phyloP scores from a whole-genome alignment of 2,797 vertebrate genomes.

The Triplophysa bombifrons region DNA sequence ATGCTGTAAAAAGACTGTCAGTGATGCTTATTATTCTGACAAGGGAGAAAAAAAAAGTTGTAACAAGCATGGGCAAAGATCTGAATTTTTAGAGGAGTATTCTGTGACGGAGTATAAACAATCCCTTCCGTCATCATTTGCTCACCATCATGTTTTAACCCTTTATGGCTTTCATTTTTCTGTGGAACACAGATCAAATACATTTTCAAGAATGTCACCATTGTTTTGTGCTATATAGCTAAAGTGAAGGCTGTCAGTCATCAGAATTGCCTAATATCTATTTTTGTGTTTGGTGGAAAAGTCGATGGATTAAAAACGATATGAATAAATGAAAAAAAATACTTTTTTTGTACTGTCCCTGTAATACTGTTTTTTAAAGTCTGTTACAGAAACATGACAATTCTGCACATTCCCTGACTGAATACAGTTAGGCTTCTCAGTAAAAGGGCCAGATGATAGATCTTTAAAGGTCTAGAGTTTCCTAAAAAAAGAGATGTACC shows the following conservation, averaged over 20 bases:
- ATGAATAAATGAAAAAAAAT: not conserved
- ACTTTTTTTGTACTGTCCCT: not conserved
- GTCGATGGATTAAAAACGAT: not conserved
- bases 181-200: too few species aligned
- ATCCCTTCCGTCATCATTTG: not conserved
- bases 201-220: too few species aligned
- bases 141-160: not conserved
- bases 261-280: not conserved
- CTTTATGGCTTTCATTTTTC: too few species aligned
- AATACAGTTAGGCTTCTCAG: constrained; percentile 4
- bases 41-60: not conserved
- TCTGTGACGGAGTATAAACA: too few species aligned
- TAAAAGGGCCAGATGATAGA: constrained; percentile 30
- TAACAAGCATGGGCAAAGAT: constrained; percentile 5
- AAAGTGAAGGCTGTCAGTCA: not conserved
- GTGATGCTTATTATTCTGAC: not conserved
- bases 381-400: not conserved
- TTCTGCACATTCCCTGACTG: constrained; percentile 3
- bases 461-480: constrained; percentile 13
- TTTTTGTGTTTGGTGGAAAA: not conserved
- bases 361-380: not conserved
- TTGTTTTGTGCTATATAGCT: not conserved
- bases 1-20: too few species aligned
- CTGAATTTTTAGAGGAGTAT: too few species aligned
- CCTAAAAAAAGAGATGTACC: constrained; percentile 23